phyloP scores from a whole-genome alignment of 2,888 invertebrate species.

The Drosophila histrio region DNA sequence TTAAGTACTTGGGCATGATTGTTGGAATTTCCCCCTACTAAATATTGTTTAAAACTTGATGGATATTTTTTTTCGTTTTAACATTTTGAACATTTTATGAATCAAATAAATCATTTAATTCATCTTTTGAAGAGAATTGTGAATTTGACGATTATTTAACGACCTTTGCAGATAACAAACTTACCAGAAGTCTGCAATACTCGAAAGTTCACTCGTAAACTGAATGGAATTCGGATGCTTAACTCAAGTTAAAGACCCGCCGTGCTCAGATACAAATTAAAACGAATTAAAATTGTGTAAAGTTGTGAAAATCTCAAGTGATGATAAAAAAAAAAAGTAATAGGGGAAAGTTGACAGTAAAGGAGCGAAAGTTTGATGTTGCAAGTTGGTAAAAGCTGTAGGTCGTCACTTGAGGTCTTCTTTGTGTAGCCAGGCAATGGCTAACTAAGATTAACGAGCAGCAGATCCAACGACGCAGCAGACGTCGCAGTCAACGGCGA shows the following conservation, averaged over 20 bases:
- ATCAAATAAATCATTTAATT: not conserved
- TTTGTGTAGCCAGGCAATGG: conserved; percentile 31
- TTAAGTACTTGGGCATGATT: too few species aligned
- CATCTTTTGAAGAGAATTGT: not conserved
- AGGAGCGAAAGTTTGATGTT: too few species aligned
- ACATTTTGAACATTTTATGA: not conserved
- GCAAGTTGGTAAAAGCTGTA: not conserved
- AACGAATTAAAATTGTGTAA: conserved; percentile 61
- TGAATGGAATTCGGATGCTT: conserved; percentile 7
- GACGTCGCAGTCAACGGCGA: conserved; percentile 1
- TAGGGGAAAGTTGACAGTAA: not conserved
- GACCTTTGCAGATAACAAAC: not conserved
- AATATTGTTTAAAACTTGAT: too few species aligned
- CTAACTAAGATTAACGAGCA: conserved; percentile 58
- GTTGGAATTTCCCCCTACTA: too few species aligned
- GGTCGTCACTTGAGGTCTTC: conserved; percentile 14
- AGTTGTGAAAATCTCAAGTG: conserved; percentile 48
- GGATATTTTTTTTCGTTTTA: too few species aligned
- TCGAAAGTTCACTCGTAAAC: not conserved
- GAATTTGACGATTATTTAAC: not conserved
- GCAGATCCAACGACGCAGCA: conserved; percentile 4
- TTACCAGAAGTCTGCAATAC: not conserved
- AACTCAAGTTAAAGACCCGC: conserved; percentile 4
- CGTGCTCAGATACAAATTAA: conserved; percentile 49
- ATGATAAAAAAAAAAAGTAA: conserved; percentile 3